A percentile compares a stretch with the other conserved stretches of the same genome.
phyloP scores from a whole-genome alignment of 2,888 invertebrate genomes.

The Frankliniella intonsa region DNA sequence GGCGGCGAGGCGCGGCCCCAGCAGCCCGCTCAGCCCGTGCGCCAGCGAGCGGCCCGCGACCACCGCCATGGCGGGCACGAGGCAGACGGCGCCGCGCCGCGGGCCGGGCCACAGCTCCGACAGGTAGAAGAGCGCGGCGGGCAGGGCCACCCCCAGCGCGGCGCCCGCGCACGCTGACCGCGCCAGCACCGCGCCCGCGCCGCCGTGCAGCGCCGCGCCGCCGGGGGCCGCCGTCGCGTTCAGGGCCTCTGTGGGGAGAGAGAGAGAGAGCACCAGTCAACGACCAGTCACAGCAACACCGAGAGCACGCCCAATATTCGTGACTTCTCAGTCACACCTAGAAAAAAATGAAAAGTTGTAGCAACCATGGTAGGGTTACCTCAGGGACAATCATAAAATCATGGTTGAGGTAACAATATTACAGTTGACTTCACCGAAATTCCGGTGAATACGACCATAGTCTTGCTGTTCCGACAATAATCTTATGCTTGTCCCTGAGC shows the following conservation, averaged over 20 bases:
- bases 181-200: not conserved
- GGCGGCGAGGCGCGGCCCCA: not conserved
- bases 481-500: no score
- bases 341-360: no score
- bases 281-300: no score
- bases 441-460: no score
- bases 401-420: no score
- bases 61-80: not conserved
- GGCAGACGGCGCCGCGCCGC: not conserved
- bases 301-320: no score
- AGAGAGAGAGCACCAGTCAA: no score
- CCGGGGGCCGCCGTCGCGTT: not conserved
- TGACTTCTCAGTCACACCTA: no score
- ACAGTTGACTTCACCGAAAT: no score
- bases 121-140: not conserved
- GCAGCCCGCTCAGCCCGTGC: not conserved
- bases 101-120: not conserved
- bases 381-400: no score
- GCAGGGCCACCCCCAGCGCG: not conserved
- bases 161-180: not conserved
- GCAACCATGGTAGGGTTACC: no score
- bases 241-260: not conserved
- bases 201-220: not conserved
- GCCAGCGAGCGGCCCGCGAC: not conserved
- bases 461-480: no score